These are phyloP conservation scores for Platyscapa corneri DNA, from an alignment of 1,140 invertebrate species.

Conservation along the genomic window DNA sequence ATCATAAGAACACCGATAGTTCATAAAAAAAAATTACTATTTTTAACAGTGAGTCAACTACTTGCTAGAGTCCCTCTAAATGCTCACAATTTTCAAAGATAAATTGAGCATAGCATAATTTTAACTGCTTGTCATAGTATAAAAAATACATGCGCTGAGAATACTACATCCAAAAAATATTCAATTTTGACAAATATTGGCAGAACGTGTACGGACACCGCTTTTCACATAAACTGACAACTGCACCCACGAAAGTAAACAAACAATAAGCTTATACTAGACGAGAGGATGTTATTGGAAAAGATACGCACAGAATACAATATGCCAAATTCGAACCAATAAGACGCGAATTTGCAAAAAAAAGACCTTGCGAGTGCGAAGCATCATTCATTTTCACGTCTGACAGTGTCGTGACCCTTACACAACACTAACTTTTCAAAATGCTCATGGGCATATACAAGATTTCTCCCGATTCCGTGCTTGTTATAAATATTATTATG, in stretches of 20 bases:
- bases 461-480: neutral
- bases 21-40: too few species aligned
- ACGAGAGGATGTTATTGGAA: neutral
- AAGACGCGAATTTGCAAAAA: neutral
- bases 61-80: neutral
- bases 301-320: neutral
- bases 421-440: neutral
- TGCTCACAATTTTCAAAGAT: neutral
- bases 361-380: neutral
- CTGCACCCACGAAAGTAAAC: constrained; percentile 49
- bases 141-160: neutral
- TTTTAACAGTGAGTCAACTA: too few species aligned
- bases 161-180: neutral
- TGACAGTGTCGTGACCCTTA: too few species aligned
- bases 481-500: neutral
- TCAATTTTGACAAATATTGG: constrained; percentile 66
- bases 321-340: neutral
- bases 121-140: constrained; percentile 17
- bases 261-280: constrained; percentile 53
- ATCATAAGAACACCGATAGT: too few species aligned
- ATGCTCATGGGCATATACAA: neutral
- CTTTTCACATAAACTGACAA: constrained; percentile 31
- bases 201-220: constrained; percentile 60
- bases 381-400: too few species aligned
- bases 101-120: constrained; percentile 47